Conservation (phyloP, 1,140 invertebrate genomes). For the Aphaenogaster floridana region DNA sequence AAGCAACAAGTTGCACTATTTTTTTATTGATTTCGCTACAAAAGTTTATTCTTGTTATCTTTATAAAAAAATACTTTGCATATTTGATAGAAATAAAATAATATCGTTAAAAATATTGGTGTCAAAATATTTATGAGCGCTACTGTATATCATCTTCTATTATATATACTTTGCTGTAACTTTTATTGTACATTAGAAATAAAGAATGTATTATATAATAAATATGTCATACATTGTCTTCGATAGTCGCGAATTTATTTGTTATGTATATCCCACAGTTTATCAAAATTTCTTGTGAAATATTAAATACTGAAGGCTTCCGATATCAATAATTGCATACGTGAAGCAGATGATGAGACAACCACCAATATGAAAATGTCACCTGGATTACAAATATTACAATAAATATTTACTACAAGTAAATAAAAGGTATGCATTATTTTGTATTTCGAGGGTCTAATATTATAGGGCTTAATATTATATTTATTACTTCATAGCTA, state of each 20-base stretch:
- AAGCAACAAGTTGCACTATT: too few species aligned
- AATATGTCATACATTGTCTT: neutral
- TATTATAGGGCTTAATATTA: neutral
- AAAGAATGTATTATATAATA: conserved; percentile 13
- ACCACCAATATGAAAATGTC: neutral
- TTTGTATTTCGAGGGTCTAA: conserved; percentile 3
- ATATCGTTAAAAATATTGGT: too few species aligned
- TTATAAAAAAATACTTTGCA: too few species aligned
- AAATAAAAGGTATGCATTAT: conserved; percentile 32
- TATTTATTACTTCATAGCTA: conserved; percentile 17
- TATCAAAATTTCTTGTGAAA: conserved; percentile 7
- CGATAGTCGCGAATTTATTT: neutral
- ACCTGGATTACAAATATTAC: conserved; percentile 22
- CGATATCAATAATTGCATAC: neutral
- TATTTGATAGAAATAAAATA: too few species aligned
- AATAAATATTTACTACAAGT: conserved; percentile 27
- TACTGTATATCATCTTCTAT: neutral
- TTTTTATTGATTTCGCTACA: too few species aligned
- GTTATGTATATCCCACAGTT: neutral
- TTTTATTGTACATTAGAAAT: conserved; percentile 27
- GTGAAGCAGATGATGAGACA: neutral
- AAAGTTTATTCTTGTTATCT: too few species aligned
- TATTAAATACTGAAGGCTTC: neutral
- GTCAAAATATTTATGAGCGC: too few species aligned
- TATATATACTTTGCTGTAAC: conserved; percentile 7